These are phyloP conservation scores for Drosophila ogumai DNA, from an alignment of 1,140 invertebrate genomes.

Conservation along the genomic window DNA sequence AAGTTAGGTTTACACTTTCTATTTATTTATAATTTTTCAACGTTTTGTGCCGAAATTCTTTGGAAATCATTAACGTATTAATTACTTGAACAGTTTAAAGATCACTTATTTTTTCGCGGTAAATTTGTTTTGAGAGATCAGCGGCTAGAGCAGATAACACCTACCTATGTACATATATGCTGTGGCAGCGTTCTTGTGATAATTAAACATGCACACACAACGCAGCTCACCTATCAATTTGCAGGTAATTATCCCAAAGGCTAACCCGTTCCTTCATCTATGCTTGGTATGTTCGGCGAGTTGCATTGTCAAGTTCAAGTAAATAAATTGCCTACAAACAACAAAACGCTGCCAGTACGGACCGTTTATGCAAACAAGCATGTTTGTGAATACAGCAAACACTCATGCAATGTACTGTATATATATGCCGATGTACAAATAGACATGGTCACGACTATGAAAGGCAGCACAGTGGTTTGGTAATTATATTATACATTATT, in stretches of 20 bases:
- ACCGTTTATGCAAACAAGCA: conserved; percentile 57
- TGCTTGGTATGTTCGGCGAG: conserved; percentile 39
- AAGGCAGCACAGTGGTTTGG: conserved; percentile 7
- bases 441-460: conserved; percentile 35
- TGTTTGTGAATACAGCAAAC: conserved; percentile 22
- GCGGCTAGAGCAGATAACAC: neutral
- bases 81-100: neutral
- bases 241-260: conserved; percentile 40
- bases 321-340: conserved; percentile 58
- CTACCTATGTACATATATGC: neutral
- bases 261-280: conserved; percentile 34
- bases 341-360: conserved; percentile 9
- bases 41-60: neutral
- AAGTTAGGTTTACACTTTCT: too few species aligned
- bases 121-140: neutral
- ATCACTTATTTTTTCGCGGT: too few species aligned
- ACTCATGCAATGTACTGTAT: conserved; percentile 19
- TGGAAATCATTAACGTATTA: neutral
- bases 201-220: conserved; percentile 15
- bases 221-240: conserved; percentile 25
- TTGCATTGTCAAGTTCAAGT: conserved; percentile 78
- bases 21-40: neutral
- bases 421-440: conserved; percentile 1
- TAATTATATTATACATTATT: neutral
- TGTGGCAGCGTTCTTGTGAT: conserved; percentile 21